Conservation (phyloP, 2,797 vertebrate genomes). For the Gadopsis bispinosus region DNA sequence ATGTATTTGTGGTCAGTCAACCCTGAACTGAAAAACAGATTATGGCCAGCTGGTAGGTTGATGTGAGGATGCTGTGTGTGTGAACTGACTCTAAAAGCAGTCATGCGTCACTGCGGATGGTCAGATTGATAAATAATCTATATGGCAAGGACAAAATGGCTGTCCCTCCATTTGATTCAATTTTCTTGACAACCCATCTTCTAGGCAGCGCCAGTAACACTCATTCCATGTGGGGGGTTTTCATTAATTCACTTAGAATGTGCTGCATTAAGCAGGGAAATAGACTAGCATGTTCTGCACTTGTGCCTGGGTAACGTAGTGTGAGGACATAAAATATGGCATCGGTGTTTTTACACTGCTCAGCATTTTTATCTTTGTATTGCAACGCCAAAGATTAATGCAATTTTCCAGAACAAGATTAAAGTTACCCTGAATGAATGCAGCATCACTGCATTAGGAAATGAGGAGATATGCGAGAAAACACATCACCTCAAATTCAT, state of each 20-base stretch:
- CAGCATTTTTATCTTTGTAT: conserved; percentile 78
- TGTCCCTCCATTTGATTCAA: conserved; percentile 78
- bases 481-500: conserved; percentile 76
- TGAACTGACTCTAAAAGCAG: conserved; percentile 80
- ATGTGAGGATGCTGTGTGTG: conserved; percentile 75
- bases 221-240: conserved; percentile 40
- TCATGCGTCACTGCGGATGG: conserved; percentile 73
- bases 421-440: conserved; percentile 74
- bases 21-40: conserved; percentile 72
- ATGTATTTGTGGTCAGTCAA: conserved; percentile 67
- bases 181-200: conserved; percentile 76
- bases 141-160: conserved; percentile 81
- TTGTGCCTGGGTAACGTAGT: conserved; percentile 57
- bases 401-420: conserved; percentile 80
- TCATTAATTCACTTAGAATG: conserved; percentile 77
- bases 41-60: conserved; percentile 72
- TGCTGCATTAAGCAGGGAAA: conserved; percentile 75
- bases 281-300: conserved; percentile 65
- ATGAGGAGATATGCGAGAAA: conserved; percentile 74
- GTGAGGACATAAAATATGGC: conserved; percentile 75
- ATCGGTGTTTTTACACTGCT: conserved; percentile 69
- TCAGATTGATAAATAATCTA: conserved; percentile 85
- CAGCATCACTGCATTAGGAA: conserved; percentile 71
- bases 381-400: conserved; percentile 78
- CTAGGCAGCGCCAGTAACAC: conserved; percentile 59